A percentile compares a stretch with the other conserved stretches of the same genome.
Evolutionary conservation across 1,140 invertebrate species (phyloP).

Genomic region (Bombus fervidus): DNA sequence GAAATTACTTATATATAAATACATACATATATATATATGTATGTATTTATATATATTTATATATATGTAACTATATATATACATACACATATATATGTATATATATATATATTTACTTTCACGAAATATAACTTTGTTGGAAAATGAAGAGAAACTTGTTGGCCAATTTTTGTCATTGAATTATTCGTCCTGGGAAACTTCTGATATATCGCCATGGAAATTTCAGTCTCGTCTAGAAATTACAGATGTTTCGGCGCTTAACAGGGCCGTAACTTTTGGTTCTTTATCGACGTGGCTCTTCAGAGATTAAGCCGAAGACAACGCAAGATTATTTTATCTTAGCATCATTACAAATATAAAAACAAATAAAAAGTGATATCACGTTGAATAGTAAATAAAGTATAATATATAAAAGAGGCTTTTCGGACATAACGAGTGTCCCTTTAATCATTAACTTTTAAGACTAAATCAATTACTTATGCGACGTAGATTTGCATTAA

Average conservation of each 20-base stretch:
- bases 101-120: not conserved
- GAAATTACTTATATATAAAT: not conserved
- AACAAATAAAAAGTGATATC: not conserved
- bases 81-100: not conserved
- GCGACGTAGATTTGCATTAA: conserved; percentile 29
- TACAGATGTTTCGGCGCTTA: not conserved
- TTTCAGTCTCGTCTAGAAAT: conserved; percentile 2
- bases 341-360: not conserved
- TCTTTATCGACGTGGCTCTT: conserved; percentile 30
- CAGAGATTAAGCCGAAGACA: not conserved
- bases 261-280: not conserved
- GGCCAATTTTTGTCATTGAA: conserved; percentile 10
- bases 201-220: conserved; percentile 10
- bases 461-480: conserved; percentile 8
- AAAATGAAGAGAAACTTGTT: not conserved
- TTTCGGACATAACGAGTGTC: not conserved
- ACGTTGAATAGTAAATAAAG: conserved; percentile 17
- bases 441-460: conserved; percentile 26
- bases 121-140: not conserved
- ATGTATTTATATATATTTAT: too few relatives aligned
- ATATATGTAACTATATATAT: not conserved
- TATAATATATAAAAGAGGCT: not conserved
- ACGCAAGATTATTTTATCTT: conserved; percentile 17
- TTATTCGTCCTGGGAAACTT: conserved; percentile 29
- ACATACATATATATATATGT: not conserved